Conservation (phyloP, 2,797 vertebrate species). For the Perodicticus potto region DNA sequence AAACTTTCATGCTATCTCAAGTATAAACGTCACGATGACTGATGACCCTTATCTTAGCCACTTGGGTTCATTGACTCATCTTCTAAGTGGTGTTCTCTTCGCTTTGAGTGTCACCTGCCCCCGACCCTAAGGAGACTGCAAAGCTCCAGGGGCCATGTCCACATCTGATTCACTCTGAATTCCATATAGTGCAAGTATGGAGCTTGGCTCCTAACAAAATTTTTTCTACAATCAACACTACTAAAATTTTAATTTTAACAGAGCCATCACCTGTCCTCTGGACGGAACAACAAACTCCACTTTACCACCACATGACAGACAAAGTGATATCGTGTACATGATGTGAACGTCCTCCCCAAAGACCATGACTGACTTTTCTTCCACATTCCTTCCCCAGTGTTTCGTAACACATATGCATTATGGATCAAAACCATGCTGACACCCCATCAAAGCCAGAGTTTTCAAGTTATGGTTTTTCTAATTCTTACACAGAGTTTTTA, state of each 20-base stretch:
- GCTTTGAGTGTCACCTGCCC: background rate
- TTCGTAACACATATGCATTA: background rate
- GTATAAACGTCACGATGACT: no score
- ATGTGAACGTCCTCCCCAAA: rapidly evolving
- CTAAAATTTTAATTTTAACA: background rate
- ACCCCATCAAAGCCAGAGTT: background rate
- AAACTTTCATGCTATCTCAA: no score
- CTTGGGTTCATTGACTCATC: background rate
- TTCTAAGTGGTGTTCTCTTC: rapidly evolving
- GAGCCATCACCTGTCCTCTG: background rate
- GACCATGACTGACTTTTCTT: background rate
- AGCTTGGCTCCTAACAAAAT: background rate
- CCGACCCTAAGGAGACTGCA: rapidly evolving
- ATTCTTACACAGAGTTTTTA: background rate
- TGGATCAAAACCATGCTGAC: rapidly evolving
- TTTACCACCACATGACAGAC: rapidly evolving
- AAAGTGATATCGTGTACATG: no score
- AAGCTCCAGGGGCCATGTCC: background rate
- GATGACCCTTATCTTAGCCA: background rate
- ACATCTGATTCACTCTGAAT: rapidly evolving
- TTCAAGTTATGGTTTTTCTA: background rate
- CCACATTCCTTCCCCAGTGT: rapidly evolving
- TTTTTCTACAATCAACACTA: rapidly evolving
- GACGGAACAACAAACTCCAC: no score
- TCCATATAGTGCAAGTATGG: rapidly evolving